Base-by-base conservation (phyloP, 1,140 invertebrate species). In the Drosophila micromelanica region DNA sequence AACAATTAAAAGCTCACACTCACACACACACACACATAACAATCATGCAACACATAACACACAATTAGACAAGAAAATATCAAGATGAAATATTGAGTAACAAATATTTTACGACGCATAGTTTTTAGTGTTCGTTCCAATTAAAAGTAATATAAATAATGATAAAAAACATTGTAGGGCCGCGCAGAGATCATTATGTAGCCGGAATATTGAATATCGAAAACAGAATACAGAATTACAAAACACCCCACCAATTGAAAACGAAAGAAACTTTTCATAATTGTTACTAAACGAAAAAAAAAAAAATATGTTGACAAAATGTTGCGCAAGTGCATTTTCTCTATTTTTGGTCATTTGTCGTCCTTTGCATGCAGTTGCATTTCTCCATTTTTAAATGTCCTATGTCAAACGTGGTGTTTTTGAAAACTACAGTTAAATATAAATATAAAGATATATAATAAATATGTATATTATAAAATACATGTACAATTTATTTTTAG, bases 101-200 rank as follows among this genome's bases (percentile, higher is more conserved):
- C 70, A 78, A 78, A 86, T 81, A 86, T 87, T 81, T 87, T 87
- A 76, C 73, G 71, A 60, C 69, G 82, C 82, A 78, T 87, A 81
- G 78, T 87, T 81, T 78, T 87, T 87, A 87, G 76, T 79, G 71
- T 87, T 78, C 72, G 75, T 78, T 87, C 72, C 82, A 81, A 86
- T 55, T 65, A 52, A 61, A 69, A 67, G 30, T 40, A 61, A 64
- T 51, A 32, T 61, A 64, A 69, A 40, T 60, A 64, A 60, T 20
- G 64, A 57, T 7, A 55, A 63, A 32, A 72, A 49, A 23, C 67
- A 45, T 71, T 73, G 63, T 67, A 67, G 56, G 42, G 78, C 72
- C 40, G 55, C 55, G 55, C 55, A 57, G 40, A 57, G 40, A 43
- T 32, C 54, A 57, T 30, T 43, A 42, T 27, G n/a, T 55, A 55